These are phyloP conservation scores for Drosophila erecta DNA, from an alignment of 1,140 invertebrate species.

Conservation along the genomic window DNA sequence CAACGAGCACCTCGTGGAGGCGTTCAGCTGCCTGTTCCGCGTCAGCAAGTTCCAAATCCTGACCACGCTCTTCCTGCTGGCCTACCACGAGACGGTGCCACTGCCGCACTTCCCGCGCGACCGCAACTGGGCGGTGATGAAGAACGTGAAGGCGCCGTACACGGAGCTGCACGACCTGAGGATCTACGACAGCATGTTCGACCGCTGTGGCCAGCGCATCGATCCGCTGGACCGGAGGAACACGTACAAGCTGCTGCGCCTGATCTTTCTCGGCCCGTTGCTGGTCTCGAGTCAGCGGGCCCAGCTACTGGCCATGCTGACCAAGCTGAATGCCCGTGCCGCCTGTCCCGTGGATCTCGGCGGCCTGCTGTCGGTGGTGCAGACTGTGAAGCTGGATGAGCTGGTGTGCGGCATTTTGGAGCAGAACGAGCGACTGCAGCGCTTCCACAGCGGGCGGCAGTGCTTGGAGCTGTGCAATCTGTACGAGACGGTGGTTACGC, in stretches of 20 bases:
- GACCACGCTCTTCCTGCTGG: slow-evolving; percentile 41
- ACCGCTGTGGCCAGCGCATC: slow-evolving; percentile 53
- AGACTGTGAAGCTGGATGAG: slow-evolving; percentile 10
- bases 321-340: slow-evolving; percentile 23
- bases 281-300: slow-evolving; percentile 35
- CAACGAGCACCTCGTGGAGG: slow-evolving; percentile 58
- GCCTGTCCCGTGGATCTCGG: slow-evolving; percentile 34
- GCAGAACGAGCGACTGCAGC: slow-evolving; percentile 12
- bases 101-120: slow-evolving; percentile 12
- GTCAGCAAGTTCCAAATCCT: slow-evolving; percentile 29
- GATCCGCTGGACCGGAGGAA: slow-evolving; percentile 51
- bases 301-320: slow-evolving; percentile 36
- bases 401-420: slow-evolving; percentile 51
- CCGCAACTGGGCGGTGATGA: slow-evolving; percentile 57
- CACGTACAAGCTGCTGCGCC: slow-evolving; percentile 46
- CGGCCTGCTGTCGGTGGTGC: slow-evolving; percentile 24
- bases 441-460: slow-evolving; percentile 20
- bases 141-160: slow-evolving; percentile 49
- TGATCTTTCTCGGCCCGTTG: slow-evolving; percentile 45
- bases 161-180: slow-evolving; percentile 52
- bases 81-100: slow-evolving; percentile 30
- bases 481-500: slow-evolving; percentile 29
- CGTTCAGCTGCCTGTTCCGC: slow-evolving; percentile 47
- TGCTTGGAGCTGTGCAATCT: slow-evolving; percentile 34
- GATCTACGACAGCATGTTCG: slow-evolving; percentile 71